phyloP scores from a whole-genome alignment of 2,797 vertebrate species.

The Rhinatrema bivittatum region DNA sequence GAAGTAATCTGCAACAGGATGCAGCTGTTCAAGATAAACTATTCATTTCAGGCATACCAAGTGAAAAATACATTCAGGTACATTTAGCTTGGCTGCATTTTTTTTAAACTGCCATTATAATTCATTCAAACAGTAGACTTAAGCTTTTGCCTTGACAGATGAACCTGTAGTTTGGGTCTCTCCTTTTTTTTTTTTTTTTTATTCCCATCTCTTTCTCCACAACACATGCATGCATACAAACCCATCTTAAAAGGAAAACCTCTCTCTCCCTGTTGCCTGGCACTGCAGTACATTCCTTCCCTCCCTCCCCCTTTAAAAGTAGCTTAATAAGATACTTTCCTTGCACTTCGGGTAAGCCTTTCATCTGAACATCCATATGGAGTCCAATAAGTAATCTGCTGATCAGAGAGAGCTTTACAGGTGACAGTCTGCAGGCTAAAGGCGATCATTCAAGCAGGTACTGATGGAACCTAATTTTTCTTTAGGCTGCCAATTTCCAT shows the following conservation, averaged over 20 bases:
- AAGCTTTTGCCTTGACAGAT: too few species aligned
- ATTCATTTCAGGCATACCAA: too few species aligned
- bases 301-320: not conserved
- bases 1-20: too few species aligned
- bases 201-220: not conserved
- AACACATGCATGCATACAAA: too few species aligned
- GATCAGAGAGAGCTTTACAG: not conserved
- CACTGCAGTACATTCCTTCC: not conserved
- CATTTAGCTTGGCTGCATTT: too few species aligned
- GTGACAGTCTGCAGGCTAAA: not conserved
- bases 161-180: accelerated
- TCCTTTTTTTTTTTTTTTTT: not conserved
- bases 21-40: too few species aligned
- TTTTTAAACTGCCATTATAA: too few species aligned
- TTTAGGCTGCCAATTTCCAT: not conserved
- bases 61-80: too few species aligned
- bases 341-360: not conserved
- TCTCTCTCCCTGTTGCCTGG: not conserved
- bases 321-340: not conserved
- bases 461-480: not conserved
- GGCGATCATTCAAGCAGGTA: not conserved
- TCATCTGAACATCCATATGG: not conserved
- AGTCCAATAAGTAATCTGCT: not conserved
- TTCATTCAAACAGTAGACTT: too few species aligned
- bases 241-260: too few species aligned